Conservation (phyloP, 1,140 invertebrate species). For the Apis mellifera region DNA sequence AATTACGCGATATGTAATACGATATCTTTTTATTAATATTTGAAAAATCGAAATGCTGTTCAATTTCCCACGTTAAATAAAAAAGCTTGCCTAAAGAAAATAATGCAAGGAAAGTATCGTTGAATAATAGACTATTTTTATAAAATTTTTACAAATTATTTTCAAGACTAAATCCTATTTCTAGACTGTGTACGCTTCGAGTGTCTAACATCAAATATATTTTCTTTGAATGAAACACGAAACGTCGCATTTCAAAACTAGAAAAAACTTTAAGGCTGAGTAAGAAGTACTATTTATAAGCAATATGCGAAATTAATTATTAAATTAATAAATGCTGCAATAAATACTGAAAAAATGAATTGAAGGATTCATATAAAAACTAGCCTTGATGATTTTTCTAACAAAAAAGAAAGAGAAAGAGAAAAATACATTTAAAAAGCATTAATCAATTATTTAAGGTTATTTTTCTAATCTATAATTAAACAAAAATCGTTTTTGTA, state of each 20-base stretch:
- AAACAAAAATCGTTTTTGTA: no score
- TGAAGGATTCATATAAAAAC: no score
- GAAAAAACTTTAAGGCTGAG: constrained; percentile 55
- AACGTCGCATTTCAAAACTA: constrained; percentile 53
- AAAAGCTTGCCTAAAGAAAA: not conserved
- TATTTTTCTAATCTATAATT: no score
- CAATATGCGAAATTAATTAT: constrained; percentile 33
- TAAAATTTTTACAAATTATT: constrained; percentile 5
- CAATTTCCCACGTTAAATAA: not conserved
- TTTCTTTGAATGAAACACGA: not conserved
- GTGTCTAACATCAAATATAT: constrained; percentile 12
- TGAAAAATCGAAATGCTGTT: not conserved
- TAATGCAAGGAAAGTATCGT: not conserved
- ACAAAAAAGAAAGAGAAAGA: no score
- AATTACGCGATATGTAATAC: not conserved
- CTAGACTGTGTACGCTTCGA: constrained; percentile 46
- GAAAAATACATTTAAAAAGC: no score
- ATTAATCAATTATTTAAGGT: no score
- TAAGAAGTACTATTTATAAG: constrained; percentile 54
- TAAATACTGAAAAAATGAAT: not conserved
- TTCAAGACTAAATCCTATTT: not conserved
- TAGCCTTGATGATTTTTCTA: no score
- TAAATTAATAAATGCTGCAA: not conserved
- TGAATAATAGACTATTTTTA: constrained; percentile 18
- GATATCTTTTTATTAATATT: not conserved